Evolutionary conservation across 2,888 invertebrate species (phyloP), one percentile per base, ranked within the genome.

Genomic region (Eupithecia centaureata): DNA sequence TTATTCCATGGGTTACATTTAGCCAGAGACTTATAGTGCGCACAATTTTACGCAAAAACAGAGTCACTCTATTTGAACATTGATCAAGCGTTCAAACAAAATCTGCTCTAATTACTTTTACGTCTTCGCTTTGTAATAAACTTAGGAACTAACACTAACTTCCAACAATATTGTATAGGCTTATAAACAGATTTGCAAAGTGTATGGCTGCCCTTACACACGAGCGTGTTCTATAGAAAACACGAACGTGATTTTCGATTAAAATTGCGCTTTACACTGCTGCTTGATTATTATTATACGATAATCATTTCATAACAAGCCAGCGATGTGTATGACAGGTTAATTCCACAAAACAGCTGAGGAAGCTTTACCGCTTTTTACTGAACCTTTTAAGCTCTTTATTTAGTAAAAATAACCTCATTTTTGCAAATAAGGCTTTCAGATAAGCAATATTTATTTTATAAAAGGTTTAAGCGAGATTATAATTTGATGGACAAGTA

Each of bases 291-390:
- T 47, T 22, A 47, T 42, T 12, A 47, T 47, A 22, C 47, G 47
- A 47, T 47, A 22, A 47, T 47, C 47, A 22, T 47, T 47, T 47
- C 47, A 22, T 47, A 22, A 47, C 22, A 47, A 47, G 22, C 47
- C 47, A 22, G 47, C 47, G 47, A 47, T 22, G 47, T 22, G 47
- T 47, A 47, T 47, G 47, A 47, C 47, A 47, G 47, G 47, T 47
- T 47, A 47, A 47, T 47, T 47, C 22, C 47, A 47, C 47, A 47
- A 47, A 47, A 47, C 22, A 47, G 22, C 22, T 47, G 18, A 47
- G 18, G 47, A 18, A 22, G 22, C 47, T 47, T 47, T 47, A 47
- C 47, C 22, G 47, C 42, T 10, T 42, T 42, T 18, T 18, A 18
- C 42, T n/a, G n/a, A 42, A 18, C 18, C 10, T 8, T 42, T 42